phyloP scores from a whole-genome alignment of 2,797 vertebrate species.

The Tragelaphus eurycerus region DNA sequence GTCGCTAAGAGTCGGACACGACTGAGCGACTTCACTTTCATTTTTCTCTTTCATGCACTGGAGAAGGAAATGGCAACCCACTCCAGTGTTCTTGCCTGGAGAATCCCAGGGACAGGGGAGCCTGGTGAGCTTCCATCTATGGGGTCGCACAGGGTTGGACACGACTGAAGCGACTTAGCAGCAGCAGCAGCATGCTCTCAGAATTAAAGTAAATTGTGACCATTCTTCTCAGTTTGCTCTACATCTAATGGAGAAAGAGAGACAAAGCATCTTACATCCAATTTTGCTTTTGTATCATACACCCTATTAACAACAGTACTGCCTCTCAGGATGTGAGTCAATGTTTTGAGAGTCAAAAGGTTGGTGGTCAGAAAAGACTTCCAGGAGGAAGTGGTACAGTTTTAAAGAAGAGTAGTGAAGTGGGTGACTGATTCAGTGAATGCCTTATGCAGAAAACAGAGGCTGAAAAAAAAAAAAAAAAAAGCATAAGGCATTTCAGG shows the following conservation, averaged over 20 bases:
- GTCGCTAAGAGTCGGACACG: no score
- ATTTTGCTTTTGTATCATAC: background rate
- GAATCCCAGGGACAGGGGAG: no score
- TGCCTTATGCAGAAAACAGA: rapidly evolving
- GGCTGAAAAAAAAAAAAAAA: background rate
- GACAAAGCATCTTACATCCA: background rate
- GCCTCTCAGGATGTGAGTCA: background rate
- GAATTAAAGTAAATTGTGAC: background rate
- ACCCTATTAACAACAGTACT: background rate
- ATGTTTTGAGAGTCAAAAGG: background rate
- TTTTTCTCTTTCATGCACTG: no score
- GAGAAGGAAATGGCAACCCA: no score
- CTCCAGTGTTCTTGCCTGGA: no score
- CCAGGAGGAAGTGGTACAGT: background rate
- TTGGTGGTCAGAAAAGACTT: background rate
- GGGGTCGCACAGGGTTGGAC: no score
- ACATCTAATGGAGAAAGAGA: background rate
- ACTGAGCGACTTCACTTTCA: no score
- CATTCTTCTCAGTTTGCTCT: background rate
- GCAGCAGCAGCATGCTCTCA: background rate
- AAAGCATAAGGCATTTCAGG: background rate
- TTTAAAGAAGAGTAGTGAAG: background rate
- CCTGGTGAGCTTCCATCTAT: no score
- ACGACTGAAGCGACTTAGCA: no score
- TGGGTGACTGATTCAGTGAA: no score